Evolutionary conservation across 2,888 invertebrate genomes (phyloP), one percentile per base, ranked within the genome.

Genomic region (Apamea anceps): DNA sequence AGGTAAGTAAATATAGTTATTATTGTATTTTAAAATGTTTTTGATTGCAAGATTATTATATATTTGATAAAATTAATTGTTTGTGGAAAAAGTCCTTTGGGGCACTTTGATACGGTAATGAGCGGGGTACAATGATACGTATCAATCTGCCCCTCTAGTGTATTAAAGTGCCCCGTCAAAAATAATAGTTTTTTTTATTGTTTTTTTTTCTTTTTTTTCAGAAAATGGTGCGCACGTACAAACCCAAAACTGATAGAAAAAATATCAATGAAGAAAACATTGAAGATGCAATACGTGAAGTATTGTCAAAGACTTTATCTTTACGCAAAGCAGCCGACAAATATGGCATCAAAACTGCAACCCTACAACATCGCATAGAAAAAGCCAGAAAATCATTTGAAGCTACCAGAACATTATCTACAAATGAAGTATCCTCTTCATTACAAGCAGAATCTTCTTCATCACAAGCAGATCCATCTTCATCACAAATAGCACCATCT

Each of bases 231-330:
- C 51, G 51, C 51, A 51, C 51, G 51, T 51, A 51, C 18, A 51
- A 62, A 62, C 82, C 68, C 67, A 85, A 81, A 73, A 85, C 80
- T 72, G 80, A 85, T 78, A 82, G 82, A 79, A 85, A 74, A 81
- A 72, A 84, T 81, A 83, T 86, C 65, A 82, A 85, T 75, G 84
- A 86, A 84, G 85, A 86, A 80, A 84, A 80, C 79, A 84, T 63
- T 85, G 66, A 70, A 86, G 28, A 76, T 37, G 76, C 76, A 37
- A 85, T 84, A 84, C 72, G 79, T 81, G 85, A 88, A 86, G 86
- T 85, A 78, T 74, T 84, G 74, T 85, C 85, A 72, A n/a, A n/a
- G 80, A 83, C 80, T 81, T 83, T 87, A 80, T 85, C 83, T 83
- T 80, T 68, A 62, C 62, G 62, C n/a, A 62, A 62, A 62, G 62